Percentiles rank a stretch among this genome's conserved stretches.
Conservation (phyloP, 2,797 vertebrate genomes). For the Lindbergichthys nudifrons region DNA sequence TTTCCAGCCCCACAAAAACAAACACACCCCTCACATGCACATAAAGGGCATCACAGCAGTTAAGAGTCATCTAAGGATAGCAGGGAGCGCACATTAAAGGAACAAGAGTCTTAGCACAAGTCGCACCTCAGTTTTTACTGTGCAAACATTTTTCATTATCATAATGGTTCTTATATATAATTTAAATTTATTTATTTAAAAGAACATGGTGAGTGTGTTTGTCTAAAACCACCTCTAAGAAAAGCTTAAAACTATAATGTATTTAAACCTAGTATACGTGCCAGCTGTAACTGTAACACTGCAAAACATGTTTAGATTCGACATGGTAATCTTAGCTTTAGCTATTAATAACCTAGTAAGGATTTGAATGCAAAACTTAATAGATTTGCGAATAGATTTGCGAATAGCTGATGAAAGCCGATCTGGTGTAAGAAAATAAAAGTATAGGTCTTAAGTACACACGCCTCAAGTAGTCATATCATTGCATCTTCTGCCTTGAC, state of each 20-base stretch:
- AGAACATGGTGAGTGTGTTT: too few species aligned
- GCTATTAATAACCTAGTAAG: neutral
- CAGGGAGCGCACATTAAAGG: neutral
- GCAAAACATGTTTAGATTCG: neutral
- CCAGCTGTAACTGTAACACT: neutral
- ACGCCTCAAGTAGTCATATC: too few species aligned
- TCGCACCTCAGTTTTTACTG: neutral
- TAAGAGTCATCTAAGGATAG: slow-evolving; percentile 43
- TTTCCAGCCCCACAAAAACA: neutral
- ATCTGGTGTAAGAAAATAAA: neutral
- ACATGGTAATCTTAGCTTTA: neutral
- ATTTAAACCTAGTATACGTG: neutral
- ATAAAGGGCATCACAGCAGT: slow-evolving; percentile 1
- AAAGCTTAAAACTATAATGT: neutral
- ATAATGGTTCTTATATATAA: too few species aligned
- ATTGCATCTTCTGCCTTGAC: neutral
- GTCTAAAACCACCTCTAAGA: neutral
- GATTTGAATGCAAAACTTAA: neutral
- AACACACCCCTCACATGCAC: neutral
- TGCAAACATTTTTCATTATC: neutral
- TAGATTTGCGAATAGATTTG: neutral
- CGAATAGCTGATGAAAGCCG: neutral
- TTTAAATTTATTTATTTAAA: too few species aligned
- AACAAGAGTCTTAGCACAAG: neutral
- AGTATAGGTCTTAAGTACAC: neutral